Conservation (phyloP, 2,797 vertebrate species). For the Phoeniculus purpureus region DNA sequence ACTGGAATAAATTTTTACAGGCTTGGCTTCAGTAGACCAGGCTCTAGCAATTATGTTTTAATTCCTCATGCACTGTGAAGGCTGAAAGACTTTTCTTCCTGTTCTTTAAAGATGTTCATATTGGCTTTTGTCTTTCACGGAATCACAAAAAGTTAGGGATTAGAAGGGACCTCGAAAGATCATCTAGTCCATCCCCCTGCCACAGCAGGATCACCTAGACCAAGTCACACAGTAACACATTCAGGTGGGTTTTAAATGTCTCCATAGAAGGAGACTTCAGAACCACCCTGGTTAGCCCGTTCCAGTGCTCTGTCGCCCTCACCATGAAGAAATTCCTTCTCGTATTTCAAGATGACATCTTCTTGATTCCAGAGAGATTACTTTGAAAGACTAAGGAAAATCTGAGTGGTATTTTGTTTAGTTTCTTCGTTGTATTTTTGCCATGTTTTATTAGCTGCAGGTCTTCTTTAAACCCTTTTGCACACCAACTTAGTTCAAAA, state of each 20-base stretch:
- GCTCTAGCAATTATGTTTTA: background rate
- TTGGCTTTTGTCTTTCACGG: background rate
- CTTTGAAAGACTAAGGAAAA: background rate
- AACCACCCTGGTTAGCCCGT: too few relatives aligned
- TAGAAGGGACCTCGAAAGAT: too few relatives aligned
- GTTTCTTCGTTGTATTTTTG: background rate
- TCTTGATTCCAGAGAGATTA: background rate
- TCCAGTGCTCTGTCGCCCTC: too few relatives aligned
- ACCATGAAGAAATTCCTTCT: too few relatives aligned
- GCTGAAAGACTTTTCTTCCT: fast-evolving
- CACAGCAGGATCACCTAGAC: too few relatives aligned
- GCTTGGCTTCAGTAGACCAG: background rate
- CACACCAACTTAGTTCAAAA: background rate
- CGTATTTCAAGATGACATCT: background rate
- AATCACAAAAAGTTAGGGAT: too few relatives aligned
- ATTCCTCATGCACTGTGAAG: background rate
- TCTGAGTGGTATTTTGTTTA: background rate
- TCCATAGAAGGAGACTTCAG: too few relatives aligned
- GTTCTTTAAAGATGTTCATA: background rate
- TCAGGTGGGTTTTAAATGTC: too few relatives aligned
- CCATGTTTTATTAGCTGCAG: background rate
- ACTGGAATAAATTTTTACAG: background rate
- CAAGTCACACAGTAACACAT: too few relatives aligned
- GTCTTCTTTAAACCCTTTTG: background rate
- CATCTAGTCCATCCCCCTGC: too few relatives aligned